phyloP scores from a whole-genome alignment of 2,888 invertebrate species.

The Oasisia sp. region DNA sequence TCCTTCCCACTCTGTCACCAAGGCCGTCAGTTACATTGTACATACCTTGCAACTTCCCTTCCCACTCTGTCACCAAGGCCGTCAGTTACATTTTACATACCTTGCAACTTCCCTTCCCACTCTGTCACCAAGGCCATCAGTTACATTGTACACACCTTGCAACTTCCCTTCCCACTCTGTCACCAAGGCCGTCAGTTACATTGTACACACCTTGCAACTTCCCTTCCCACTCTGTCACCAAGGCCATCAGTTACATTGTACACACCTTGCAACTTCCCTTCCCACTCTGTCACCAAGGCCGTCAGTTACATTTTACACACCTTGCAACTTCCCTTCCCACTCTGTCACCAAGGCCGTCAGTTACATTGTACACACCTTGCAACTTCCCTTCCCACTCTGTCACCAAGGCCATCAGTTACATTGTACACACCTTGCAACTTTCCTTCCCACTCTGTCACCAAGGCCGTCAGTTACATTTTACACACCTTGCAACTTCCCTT shows the following conservation, averaged over 20 bases:
- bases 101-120: slow-evolving; percentile 42
- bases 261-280: slow-evolving; percentile 37
- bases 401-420: slow-evolving; percentile 52
- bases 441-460: slow-evolving; percentile 53
- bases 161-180: slow-evolving; percentile 49
- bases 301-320: too few species aligned
- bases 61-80: slow-evolving; percentile 53
- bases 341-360: slow-evolving; percentile 55
- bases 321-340: slow-evolving; percentile 42
- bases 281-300: slow-evolving; percentile 53
- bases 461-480: slow-evolving; percentile 50
- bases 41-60: slow-evolving; percentile 36
- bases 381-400: slow-evolving; percentile 49
- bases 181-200: slow-evolving; percentile 52
- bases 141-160: too few species aligned
- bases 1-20: slow-evolving; percentile 53
- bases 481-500: slow-evolving; percentile 37
- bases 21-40: slow-evolving; percentile 52
- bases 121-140: slow-evolving; percentile 55
- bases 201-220: slow-evolving; percentile 32
- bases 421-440: slow-evolving; percentile 32
- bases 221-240: slow-evolving; percentile 52
- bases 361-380: too few species aligned
- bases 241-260: slow-evolving; percentile 50
- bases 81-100: too few species aligned